These are phyloP conservation scores for Dendronephthya gigantea DNA, from an alignment of 64 coral and sea anemone species.

Conservation along the genomic window DNA sequence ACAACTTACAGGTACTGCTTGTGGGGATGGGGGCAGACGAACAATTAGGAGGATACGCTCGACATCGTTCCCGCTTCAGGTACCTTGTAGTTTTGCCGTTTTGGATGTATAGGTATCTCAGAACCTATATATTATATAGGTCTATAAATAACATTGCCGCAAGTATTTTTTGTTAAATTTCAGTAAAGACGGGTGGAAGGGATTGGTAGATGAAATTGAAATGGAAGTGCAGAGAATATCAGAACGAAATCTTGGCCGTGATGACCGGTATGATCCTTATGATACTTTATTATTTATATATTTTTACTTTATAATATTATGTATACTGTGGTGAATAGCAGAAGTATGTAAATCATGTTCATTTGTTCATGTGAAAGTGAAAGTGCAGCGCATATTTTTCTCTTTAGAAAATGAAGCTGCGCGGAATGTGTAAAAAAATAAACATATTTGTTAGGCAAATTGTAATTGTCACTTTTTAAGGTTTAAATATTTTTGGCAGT, in stretches of 20 bases:
- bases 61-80: constrained; percentile 72
- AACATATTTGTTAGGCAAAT: no score
- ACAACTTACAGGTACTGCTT: constrained; percentile 49
- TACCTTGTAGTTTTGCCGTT: neutral
- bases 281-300: no score
- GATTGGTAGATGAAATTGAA: constrained; percentile 75
- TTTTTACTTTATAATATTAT: no score
- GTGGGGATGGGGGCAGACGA: constrained; percentile 98
- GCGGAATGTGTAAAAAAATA: no score
- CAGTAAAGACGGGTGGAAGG: constrained; percentile 76
- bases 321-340: no score
- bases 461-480: neutral
- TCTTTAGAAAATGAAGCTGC: no score
- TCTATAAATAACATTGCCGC: no score
- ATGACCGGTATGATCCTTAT: constrained; percentile 55
- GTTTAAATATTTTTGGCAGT: neutral
- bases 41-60: constrained; percentile 83
- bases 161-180: neutral
- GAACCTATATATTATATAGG: no score
- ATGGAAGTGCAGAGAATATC: constrained; percentile 82
- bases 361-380: no score
- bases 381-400: no score
- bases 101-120: no score
- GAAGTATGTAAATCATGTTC: no score
- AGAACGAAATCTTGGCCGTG: constrained; percentile 74